Conservation (phyloP, 35 echinoderm and acorn worm genomes). For the Hemicentrotus pulcherrimus region DNA sequence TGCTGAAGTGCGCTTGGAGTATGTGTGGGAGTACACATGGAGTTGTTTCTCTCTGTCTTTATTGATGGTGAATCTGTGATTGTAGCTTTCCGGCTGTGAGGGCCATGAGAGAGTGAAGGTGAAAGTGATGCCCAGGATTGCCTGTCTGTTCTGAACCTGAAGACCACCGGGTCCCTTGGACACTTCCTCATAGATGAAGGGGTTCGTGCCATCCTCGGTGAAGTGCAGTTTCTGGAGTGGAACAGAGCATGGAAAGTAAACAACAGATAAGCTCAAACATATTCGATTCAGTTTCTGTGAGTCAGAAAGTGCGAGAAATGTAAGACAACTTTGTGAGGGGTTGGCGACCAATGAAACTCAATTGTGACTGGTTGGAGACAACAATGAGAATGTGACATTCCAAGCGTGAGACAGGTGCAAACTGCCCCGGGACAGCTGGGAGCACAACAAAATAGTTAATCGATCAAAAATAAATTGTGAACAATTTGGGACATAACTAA, state of each 20-base stretch:
- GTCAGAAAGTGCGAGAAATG: too few relatives aligned
- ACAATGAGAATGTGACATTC: too few relatives aligned
- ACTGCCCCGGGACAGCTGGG: too few relatives aligned
- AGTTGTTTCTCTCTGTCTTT: conserved; percentile 49
- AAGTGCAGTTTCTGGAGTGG: conserved; percentile 42
- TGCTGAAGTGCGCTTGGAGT: not conserved
- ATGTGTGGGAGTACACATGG: conserved; percentile 40
- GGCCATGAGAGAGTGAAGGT: conserved; percentile 31
- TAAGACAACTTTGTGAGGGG: too few relatives aligned
- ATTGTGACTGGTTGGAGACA: too few relatives aligned
- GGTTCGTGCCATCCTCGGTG: conserved; percentile 39
- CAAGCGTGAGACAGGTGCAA: too few relatives aligned
- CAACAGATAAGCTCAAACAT: not conserved
- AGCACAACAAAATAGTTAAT: too few relatives aligned
- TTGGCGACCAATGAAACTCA: too few relatives aligned
- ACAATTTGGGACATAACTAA: too few relatives aligned
- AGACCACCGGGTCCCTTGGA: not conserved
- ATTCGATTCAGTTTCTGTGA: too few relatives aligned
- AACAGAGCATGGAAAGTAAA: not conserved
- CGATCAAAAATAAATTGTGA: too few relatives aligned
- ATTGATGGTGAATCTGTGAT: conserved; percentile 39
- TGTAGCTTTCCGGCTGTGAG: not conserved
- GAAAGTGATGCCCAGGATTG: conserved; percentile 38
- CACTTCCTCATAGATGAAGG: not conserved
- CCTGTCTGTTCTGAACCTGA: conserved; percentile 36